phyloP scores from a whole-genome alignment of 2,113 vertebrate species.

The Leucoraja erinaceus region DNA sequence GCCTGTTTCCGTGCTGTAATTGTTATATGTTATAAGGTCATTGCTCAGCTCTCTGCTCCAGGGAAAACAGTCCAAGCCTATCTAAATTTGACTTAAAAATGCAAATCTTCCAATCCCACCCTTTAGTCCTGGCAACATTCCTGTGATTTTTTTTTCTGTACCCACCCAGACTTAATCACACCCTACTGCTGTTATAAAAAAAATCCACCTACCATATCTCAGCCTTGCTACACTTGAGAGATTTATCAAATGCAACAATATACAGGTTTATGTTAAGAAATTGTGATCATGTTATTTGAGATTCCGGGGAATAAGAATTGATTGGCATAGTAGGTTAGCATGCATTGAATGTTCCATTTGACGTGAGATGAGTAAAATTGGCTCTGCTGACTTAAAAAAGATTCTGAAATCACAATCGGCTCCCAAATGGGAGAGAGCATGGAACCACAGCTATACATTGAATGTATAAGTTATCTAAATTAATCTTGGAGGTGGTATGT shows the following conservation, averaged over 20 bases:
- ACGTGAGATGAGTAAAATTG: not conserved
- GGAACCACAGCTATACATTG: not conserved
- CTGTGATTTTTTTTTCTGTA: too few species aligned
- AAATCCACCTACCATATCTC: not conserved
- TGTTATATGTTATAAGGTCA: too few species aligned
- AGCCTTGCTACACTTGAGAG: not conserved
- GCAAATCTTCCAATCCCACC: too few species aligned
- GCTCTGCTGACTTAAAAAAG: not conserved
- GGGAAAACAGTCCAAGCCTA: too few species aligned
- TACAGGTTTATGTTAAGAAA: not conserved
- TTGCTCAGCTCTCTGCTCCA: too few species aligned
- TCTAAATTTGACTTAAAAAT: too few species aligned
- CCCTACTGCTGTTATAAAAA: not conserved
- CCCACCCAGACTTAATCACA: too few species aligned
- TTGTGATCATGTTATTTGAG: not conserved
- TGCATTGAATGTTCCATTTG: not conserved
- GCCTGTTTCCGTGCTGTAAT: too few species aligned
- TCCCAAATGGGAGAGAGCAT: not conserved
- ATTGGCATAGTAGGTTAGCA: not conserved
- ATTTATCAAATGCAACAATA: not conserved
- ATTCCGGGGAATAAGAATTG: not conserved
- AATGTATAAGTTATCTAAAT: not conserved
- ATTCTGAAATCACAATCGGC: not conserved
- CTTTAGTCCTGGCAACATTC: too few species aligned
- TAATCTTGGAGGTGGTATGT: not conserved